Percentiles rank a stretch among this genome's conserved stretches.
Evolutionary conservation across 2,888 invertebrate species (phyloP).

Genomic region (Andrena praecox): DNA sequence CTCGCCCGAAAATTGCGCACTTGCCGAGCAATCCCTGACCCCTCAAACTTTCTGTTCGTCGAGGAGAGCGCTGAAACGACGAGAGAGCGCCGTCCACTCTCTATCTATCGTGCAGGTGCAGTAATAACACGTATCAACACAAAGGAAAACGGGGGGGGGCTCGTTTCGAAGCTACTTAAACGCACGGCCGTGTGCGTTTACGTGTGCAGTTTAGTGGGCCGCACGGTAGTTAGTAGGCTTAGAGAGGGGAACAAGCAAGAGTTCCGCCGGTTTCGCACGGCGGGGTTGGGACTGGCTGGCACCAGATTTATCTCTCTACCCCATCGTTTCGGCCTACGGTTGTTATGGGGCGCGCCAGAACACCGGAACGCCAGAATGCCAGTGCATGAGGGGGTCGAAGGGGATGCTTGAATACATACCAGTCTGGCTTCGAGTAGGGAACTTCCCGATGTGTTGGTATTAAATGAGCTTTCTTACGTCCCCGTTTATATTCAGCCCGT

Average conservation of each 20-base stretch:
- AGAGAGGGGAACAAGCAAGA: constrained; percentile 41
- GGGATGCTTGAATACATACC: constrained; percentile 33
- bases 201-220: constrained; percentile 61
- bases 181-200: constrained; percentile 39
- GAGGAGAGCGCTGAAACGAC: neutral
- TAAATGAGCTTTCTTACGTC: constrained; percentile 62
- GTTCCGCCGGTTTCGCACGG: constrained; percentile 49
- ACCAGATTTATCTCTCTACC: constrained; percentile 74
- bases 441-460: constrained; percentile 62
- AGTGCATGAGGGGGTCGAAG: constrained; percentile 19
- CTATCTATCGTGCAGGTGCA: constrained; percentile 28
- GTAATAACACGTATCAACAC: constrained; percentile 42
- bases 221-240: constrained; percentile 60
- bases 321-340: constrained; percentile 73
- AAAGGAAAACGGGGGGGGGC: neutral
- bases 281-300: constrained; percentile 64
- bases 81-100: constrained; percentile 8
- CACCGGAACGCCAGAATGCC: constrained; percentile 60
- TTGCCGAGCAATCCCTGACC: neutral
- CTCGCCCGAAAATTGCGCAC: neutral
- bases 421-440: constrained; percentile 18
- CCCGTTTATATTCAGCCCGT: constrained; percentile 3
- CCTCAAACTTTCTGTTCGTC: too few species aligned
- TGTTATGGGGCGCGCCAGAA: constrained; percentile 70
- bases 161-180: constrained; percentile 44